Base-by-base conservation (phyloP, 1,140 invertebrate genomes). In the Brachystomella parvula region DNA sequence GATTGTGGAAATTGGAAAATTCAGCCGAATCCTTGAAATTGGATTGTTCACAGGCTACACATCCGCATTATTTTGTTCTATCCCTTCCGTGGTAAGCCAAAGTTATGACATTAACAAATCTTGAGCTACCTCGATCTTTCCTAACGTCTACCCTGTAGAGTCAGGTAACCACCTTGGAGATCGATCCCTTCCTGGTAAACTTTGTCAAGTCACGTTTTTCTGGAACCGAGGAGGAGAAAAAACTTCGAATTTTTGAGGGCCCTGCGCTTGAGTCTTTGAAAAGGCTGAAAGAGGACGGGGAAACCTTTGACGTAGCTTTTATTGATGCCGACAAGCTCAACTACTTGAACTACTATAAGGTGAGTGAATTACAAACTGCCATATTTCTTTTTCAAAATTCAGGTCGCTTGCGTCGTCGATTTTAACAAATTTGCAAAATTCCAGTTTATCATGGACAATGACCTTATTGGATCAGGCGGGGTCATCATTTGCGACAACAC, bases 271-370 rank as follows among this genome's bases (percentile, higher is more conserved):
- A 70, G 17, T 66, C 67, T 1, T 39, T 72, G 1, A 21, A 61
- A 3, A 35, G 57, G 29, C 32, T 72, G 21, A 63, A 64, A 28
- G 1, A 32, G 19, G 70, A 72, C 56, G 65, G 62, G 15, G 64
- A 65, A 61, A 15, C 35, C 9, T 72, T 69, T 35, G 70, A 72
- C 31, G 31, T 72, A 12, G 44, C 70, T 24, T 72, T 70, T 56
- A 62, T 72, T n/a, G 70, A 72, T 61, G 67, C 70, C 21, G 61
- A 72, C 33, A 72, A 72, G 44, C 19, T 15, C n/a, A 63, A 61
- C 1, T 72, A 72, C 47, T 12, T 70, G 2, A 63, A 70, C 47
- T 72, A 72, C 28, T 72, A 72, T 62, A 70, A 72, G 60, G 70
- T 67, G 15, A n/a, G 6, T 30, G 17, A 29, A 24, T 60, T 60